Evolutionary conservation across 2,113 vertebrate genomes (phyloP).

Genomic region (Dolichallabes microphthalmus): DNA sequence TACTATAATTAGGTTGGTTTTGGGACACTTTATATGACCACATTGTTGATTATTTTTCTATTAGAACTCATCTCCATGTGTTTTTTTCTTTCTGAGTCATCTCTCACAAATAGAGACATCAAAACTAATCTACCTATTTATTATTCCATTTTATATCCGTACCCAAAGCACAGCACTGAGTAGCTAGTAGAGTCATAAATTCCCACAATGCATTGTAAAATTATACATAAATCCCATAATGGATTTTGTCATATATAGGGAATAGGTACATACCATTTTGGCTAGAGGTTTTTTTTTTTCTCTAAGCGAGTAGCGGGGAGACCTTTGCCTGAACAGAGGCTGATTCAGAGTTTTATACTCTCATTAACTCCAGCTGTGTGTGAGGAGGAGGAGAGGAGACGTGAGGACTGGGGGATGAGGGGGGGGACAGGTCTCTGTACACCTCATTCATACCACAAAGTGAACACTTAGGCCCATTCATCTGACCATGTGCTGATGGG

Average conservation of each 20-base stretch:
- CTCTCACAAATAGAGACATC: too few relatives aligned
- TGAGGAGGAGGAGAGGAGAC: constrained; percentile 8
- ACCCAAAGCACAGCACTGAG: neutral
- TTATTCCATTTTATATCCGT: neutral
- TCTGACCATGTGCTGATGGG: neutral
- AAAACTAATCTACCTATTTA: too few relatives aligned
- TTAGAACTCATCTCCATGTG: neutral
- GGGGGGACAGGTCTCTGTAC: constrained; percentile 21
- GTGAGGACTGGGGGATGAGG: neutral
- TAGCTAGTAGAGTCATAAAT: neutral
- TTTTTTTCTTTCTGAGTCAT: neutral
- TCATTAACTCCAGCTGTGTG: constrained; percentile 37
- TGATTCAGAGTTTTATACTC: constrained; percentile 29
- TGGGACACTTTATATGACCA: neutral
- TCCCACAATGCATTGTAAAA: neutral
- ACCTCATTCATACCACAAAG: constrained; percentile 41
- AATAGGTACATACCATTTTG: constrained; percentile 1
- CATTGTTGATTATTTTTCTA: neutral
- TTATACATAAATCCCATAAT: neutral
- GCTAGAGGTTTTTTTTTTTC: neutral
- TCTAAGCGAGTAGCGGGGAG: neutral
- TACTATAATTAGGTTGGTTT: neutral
- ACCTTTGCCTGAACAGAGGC: constrained; percentile 32
- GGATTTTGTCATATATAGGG: neutral
- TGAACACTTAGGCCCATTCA: constrained; percentile 48